phyloP scores from a whole-genome alignment of 1,140 invertebrate species.

The Frieseomelitta varia region DNA sequence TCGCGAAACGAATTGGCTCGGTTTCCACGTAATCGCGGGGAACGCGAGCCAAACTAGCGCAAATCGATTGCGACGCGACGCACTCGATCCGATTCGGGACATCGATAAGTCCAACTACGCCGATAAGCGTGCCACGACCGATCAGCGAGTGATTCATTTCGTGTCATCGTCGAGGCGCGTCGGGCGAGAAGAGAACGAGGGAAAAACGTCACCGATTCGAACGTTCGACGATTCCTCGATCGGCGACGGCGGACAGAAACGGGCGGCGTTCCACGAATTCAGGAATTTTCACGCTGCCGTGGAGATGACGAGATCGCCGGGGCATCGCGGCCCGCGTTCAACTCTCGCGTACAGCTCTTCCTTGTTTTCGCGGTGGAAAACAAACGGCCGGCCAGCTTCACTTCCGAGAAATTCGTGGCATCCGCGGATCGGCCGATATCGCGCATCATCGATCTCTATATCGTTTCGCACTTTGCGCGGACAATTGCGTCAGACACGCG shows the following conservation, averaged over 20 bases:
- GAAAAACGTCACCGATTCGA: too few relatives aligned
- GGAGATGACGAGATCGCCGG: background rate
- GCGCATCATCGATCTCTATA: background rate
- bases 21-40: background rate
- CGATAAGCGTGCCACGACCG: too few relatives aligned
- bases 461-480: background rate
- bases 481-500: background rate
- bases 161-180: background rate
- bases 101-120: background rate
- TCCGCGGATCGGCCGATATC: background rate
- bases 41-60: background rate
- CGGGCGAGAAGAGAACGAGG: too few relatives aligned
- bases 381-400: background rate
- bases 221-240: too few relatives aligned
- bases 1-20: background rate
- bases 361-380: constrained; percentile 8
- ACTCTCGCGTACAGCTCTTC: background rate
- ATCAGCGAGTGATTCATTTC: background rate
- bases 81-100: background rate
- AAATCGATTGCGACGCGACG: background rate
- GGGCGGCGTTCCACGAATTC: background rate
- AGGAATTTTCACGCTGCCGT: background rate
- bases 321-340: background rate
- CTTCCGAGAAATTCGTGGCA: background rate
- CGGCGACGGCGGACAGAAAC: background rate